Base-by-base conservation (phyloP, 2,888 invertebrate species). In the Ligdia adustata region DNA sequence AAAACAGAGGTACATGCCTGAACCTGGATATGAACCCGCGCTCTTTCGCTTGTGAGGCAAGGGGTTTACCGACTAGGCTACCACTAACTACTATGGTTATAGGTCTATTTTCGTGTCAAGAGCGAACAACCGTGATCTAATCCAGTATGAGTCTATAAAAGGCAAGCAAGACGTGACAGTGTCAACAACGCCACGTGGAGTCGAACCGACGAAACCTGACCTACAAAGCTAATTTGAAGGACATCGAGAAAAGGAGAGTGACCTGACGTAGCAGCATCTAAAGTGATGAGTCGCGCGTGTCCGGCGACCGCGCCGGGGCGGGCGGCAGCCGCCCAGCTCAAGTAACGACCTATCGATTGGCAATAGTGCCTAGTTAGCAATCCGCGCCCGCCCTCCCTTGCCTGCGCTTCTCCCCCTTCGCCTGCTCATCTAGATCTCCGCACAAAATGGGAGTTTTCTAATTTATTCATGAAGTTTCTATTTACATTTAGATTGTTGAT, bases 171-270 rank as follows among this genome's bases (percentile, higher is more conserved):
- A 65, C 65, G 33, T 38, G 42, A 28, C 42, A 43, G 48, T 72
- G 82, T 81, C 84, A 87, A 88, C 86, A 88, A 81, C 69, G 75
- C 78, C 87, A 89, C 88, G 87, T 88, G 89, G 82, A 77, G 69
- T 72, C 75, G 66, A 70, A 76, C 78, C 72, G 75, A 75, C 77
- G 78, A 85, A 85, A 86, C 88, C 89, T 90, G 89, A 90, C 89
- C 89, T 90, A 90, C 88, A 90, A 86, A 89, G 89, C 89, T 89
- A 89, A 90, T 90, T 89, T 89, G 89, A 90, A 90, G 89, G 89
- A 90, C 89, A 89, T 82, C 86, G 86, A 84, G 89, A 90, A 90
- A 90, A 89, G 89, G 89, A 90, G 89, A 90, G 89, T 90, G 87
- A 87, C 89, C 89, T 89, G 89, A 90, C 89, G 87, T 81, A 77